Percentiles rank a stretch among this genome's conserved stretches.
Evolutionary conservation across 1,140 invertebrate genomes (phyloP).

Genomic region (Carcinoscorpius rotundicauda): DNA sequence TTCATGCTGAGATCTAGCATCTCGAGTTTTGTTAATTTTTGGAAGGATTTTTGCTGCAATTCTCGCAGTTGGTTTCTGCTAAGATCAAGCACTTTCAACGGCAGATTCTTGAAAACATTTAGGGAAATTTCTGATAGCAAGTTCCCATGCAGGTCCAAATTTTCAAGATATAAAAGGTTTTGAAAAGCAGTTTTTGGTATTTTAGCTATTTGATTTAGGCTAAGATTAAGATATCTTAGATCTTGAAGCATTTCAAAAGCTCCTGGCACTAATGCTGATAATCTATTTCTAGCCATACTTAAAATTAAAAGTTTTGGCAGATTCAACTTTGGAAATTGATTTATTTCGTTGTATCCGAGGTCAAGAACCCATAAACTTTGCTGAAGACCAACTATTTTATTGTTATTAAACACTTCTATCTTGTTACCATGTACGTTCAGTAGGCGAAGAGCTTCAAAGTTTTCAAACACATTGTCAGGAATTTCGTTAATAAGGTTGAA

Average conservation of each 20-base stretch:
- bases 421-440: conserved; percentile 68
- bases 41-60: conserved; percentile 29
- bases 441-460: conserved; percentile 42
- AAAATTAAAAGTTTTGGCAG: conserved; percentile 40
- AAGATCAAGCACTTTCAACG: conserved; percentile 14
- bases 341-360: conserved; percentile 60
- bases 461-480: conserved; percentile 57
- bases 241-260: conserved; percentile 13
- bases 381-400: conserved; percentile 61
- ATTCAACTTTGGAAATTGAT: conserved; percentile 30
- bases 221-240: conserved; percentile 22
- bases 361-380: conserved; percentile 55
- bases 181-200: conserved; percentile 16
- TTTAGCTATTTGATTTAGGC: conserved; percentile 20
- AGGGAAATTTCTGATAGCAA: conserved; percentile 11
- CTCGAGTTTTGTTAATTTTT: conserved; percentile 28
- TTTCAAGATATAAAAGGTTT: conserved; percentile 12
- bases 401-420: conserved; percentile 50
- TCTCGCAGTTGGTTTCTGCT: conserved; percentile 29
- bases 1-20: conserved; percentile 27
- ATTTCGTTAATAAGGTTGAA: conserved; percentile 77
- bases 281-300: conserved; percentile 62
- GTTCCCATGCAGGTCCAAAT: conserved; percentile 24
- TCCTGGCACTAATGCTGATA: conserved; percentile 45
- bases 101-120: conserved; percentile 15